Percentiles rank a stretch among this genome's conserved stretches.
Conservation (phyloP, 2,797 vertebrate species). For the Arnoldichthys spilopterus region DNA sequence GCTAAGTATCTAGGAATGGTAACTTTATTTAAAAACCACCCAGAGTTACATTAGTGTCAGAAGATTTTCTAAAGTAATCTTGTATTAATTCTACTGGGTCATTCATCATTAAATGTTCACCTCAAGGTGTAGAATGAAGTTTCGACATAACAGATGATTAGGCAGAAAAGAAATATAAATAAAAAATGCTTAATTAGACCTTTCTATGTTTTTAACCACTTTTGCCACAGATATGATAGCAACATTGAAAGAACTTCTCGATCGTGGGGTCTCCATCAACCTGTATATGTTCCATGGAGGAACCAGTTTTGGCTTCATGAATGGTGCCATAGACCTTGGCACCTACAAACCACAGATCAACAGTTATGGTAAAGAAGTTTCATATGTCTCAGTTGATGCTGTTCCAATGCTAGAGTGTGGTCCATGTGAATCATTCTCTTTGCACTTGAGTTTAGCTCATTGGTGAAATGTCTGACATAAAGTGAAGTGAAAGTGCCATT, state of each 20-base stretch:
- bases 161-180: not conserved
- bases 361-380: conserved; percentile 84
- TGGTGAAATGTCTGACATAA: not conserved
- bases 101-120: no score
- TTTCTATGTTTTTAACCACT: not conserved
- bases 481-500: no score
- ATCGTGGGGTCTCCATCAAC: conserved; percentile 87
- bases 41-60: no score
- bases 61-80: no score
- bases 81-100: no score
- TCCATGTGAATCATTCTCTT: not conserved
- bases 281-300: conserved; percentile 97
- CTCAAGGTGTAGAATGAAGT: no score
- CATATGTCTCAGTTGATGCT: no score
- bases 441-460: not conserved
- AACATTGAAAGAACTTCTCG: conserved; percentile 82
- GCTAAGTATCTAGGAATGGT: no score
- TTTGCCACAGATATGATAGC: conserved; percentile 72
- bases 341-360: conserved; percentile 87
- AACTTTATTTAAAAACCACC: no score
- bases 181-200: not conserved
- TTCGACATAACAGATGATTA: no score
- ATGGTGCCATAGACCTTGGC: conserved; percentile 83
- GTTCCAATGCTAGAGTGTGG: not conserved
- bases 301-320: conserved; percentile 94